Conservation (phyloP, 2,113 vertebrate genomes). For the Chaenocephalus aceratus region DNA sequence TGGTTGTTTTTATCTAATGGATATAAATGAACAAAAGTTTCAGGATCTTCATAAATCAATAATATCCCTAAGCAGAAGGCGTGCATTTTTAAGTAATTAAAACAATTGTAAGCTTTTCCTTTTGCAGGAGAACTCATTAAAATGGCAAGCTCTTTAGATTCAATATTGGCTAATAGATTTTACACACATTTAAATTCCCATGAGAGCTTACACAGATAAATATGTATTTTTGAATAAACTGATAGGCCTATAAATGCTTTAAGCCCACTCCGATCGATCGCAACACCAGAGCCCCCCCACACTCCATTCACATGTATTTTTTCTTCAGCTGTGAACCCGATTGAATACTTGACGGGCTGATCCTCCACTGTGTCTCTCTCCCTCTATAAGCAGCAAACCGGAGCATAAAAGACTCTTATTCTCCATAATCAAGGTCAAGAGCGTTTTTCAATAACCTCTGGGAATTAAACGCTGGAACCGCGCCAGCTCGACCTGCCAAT, state of each 20-base stretch:
- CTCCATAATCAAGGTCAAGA: conserved; percentile 78
- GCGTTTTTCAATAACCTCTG: conserved; percentile 74
- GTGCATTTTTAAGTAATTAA: background rate
- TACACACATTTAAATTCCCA: background rate
- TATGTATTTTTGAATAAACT: conserved; percentile 3
- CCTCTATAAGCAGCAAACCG: conserved; percentile 51
- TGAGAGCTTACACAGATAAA: background rate
- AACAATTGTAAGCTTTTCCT: background rate
- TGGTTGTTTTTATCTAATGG: background rate
- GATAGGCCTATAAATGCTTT: background rate
- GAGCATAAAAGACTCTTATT: conserved; percentile 68
- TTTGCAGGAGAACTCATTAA: background rate
- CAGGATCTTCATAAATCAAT: background rate
- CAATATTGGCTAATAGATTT: background rate
- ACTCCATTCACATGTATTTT: conserved; percentile 15
- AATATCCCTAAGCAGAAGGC: background rate
- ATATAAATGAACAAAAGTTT: background rate
- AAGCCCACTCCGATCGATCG: conserved; percentile 30
- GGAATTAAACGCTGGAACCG: conserved; percentile 67
- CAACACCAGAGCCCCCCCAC: conserved; percentile 13
- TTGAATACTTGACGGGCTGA: conserved; percentile 8
- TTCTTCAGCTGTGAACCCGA: conserved; percentile 14
- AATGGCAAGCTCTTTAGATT: background rate
- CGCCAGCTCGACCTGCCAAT: conserved; percentile 73
- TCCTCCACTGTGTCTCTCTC: conserved; percentile 35